Evolutionary conservation across 1,140 invertebrate genomes (phyloP), one percentile per base, ranked within the genome.

Genomic region (Drosophila teissieri): DNA sequence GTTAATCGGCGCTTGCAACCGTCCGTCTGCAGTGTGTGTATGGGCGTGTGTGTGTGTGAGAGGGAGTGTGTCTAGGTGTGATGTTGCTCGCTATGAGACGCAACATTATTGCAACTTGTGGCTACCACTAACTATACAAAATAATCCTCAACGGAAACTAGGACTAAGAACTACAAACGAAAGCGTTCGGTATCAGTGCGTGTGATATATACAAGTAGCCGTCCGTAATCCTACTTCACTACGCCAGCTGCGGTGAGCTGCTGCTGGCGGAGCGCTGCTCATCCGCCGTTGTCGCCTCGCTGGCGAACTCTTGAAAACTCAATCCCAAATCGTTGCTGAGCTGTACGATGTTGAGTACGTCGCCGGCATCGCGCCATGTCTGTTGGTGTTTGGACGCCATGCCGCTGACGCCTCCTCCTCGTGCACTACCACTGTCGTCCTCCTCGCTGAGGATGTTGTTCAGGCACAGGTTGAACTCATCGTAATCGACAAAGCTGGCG

Each of bases 381-480:
- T 54, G 64, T 61, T 73, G 78, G n/a, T 77, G 62, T 7, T 67
- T 69, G 22, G 5, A 37, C 2, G 58, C 36, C n/a, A 44, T 65
- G 24, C 34, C 39, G 6, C 22, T 31, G 31, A 31, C 56, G n/a
- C 53, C 54, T 6, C 45, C 40, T 2, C 58, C 44, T 31, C 22
- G 39, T 27, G 34, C 68, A 4, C 34, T 54, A 4, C 54, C 53
- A 7, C 80, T 74, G 27, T 90, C 79, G 11, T 83, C 78, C 42
- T 90, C 82, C 37, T 91, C 90, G 40, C 63, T 91, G n/a, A 91
- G 75, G 34, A 91, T 85, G 55, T 85, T 91, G 39, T 78, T 91
- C 39, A 91, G 62, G 51, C 90, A 91, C 67, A 91, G 70, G 55
- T 91, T 91, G 27, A 91, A 91, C 62, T 91, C 90, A 85, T 91